Evolutionary conservation across 1,140 invertebrate species (phyloP).

Genomic region (Saccostrea cuccullata): DNA sequence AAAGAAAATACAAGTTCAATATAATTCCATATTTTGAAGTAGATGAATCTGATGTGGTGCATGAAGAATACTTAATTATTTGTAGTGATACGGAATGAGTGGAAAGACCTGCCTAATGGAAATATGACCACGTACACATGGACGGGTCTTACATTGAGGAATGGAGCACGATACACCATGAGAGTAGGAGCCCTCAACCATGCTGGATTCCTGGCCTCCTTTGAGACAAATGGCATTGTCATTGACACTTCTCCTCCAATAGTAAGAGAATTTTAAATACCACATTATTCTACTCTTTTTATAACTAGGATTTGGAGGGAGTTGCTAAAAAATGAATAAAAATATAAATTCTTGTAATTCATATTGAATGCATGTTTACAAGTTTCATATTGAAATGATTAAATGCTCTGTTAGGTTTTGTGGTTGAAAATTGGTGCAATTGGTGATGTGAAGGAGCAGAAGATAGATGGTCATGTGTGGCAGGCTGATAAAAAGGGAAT

Average conservation of each 20-base stretch:
- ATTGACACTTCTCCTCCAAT: slow-evolving; percentile 53
- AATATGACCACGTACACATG: slow-evolving; percentile 37
- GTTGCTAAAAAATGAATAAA: no score
- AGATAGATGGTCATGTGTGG: slow-evolving; percentile 64
- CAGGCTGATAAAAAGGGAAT: slow-evolving; percentile 61
- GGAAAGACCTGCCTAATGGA: slow-evolving; percentile 40
- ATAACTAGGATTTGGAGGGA: no score
- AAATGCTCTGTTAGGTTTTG: slow-evolving; percentile 56
- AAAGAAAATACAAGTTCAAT: no score
- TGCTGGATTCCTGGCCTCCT: slow-evolving; percentile 59
- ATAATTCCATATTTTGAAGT: not conserved
- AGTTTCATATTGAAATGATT: no score
- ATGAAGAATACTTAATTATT: not conserved
- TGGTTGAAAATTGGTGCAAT: slow-evolving; percentile 60
- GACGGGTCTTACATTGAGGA: slow-evolving; percentile 32
- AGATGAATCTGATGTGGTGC: not conserved
- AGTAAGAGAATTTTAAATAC: not conserved
- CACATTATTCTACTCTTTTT: no score
- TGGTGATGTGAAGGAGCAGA: slow-evolving; percentile 57
- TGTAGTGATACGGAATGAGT: slow-evolving; percentile 48
- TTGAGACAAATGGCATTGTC: slow-evolving; percentile 63
- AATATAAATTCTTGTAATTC: no score
- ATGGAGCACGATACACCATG: slow-evolving; percentile 56
- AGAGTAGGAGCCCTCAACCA: slow-evolving; percentile 59
- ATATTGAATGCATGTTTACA: no score